Evolutionary conservation across 2,113 vertebrate genomes (phyloP), one percentile per base, ranked within the genome.

Genomic region (Glaucidium brasilianum): DNA sequence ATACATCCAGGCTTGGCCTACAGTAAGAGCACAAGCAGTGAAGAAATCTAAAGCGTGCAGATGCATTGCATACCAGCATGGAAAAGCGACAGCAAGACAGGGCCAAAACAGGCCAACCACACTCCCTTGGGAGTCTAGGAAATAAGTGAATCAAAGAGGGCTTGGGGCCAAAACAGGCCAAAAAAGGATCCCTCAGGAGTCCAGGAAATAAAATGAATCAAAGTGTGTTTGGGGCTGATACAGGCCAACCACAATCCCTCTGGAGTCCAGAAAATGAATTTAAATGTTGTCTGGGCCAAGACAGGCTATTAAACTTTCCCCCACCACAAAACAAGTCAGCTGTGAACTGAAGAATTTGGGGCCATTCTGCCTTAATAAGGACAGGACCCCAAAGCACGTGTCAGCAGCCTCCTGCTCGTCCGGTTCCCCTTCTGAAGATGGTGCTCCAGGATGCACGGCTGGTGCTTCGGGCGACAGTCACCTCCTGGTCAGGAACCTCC

Each of bases 161-260:
- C 93, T 79, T 26, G 29, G 77, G 94, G 84, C 94, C 96, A 96
- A 96, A 96, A 85, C 73, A 87, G 87, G 89, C 93, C 91, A 94
- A 97, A 95, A 80, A 77, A 83, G 50, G 43, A 96, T 95, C 90
- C 84, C 92, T 94, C 53, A 82, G 81, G 87, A 96, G 74, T 93
- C 77, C 85, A 88, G 96, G 93, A 97, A 97, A 96, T 88, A 94
- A 94, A 97, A 96, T 94, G 69, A 96, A 96, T 94, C 92, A 95
- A 96, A 97, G 87, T 94, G 87, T 96, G 53, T 94, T 96, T 91
- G 49, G 50, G 96, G 93, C 81, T 95, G 93, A 94, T 97, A 95
- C 81, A 95, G 96, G 87, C 96, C 96, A 96, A 97, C 96, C 96
- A 96, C 96, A 97, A 92, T 96, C 93, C 58, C 96, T 82, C 94